Evolutionary conservation across 2,888 invertebrate genomes (phyloP), one percentile per base, ranked within the genome.

Genomic region (Himalopsyche japonica): DNA sequence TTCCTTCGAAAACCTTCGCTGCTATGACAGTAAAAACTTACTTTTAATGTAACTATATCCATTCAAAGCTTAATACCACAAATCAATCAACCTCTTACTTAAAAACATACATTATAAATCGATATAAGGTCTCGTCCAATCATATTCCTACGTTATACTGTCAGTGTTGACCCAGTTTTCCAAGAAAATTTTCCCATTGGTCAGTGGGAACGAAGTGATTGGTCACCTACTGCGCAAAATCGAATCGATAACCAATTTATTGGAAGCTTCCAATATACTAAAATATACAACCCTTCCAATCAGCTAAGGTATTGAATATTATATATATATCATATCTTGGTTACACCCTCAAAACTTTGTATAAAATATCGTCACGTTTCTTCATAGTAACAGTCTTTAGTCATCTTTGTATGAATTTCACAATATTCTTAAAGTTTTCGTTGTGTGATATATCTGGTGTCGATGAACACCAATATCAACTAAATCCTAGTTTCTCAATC

Each of bases 191-290:
- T 20, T 27, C 76, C 20, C 20, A 76, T 76, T 76, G 76, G 76
- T 76, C 76, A 76, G 32, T n/a, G 76, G 7, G 76, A 76, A 20
- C 7, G 76, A 76, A 27, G 76, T n/a, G 76, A 76, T 76, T 76
- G 76, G 76, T n/a, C 18, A 34, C 32, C 20, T 27, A 76, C 18
- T 76, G 76, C 76, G 76, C 76, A 76, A 34, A 76, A 76, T 76
- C 76, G 76, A 76, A 76, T 76, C 76, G 76, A 76, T 76, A 76
- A n/a, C 76, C 76, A 76, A 76, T 76, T 76, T 76, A 76, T 76
- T 76, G 76, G 76, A 76, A 30, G 76, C 34, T 76, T 8, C 32
- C 32, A 76, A 20, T 30, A 57, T 5, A 20, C 24, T 57, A 1
- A 1, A 57, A 20, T 57, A 57, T 57, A 57, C 20, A 57, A 57